These are phyloP conservation scores for Rhinoraja longicauda DNA, from an alignment of 2,797 vertebrate species.

Conservation along the genomic window DNA sequence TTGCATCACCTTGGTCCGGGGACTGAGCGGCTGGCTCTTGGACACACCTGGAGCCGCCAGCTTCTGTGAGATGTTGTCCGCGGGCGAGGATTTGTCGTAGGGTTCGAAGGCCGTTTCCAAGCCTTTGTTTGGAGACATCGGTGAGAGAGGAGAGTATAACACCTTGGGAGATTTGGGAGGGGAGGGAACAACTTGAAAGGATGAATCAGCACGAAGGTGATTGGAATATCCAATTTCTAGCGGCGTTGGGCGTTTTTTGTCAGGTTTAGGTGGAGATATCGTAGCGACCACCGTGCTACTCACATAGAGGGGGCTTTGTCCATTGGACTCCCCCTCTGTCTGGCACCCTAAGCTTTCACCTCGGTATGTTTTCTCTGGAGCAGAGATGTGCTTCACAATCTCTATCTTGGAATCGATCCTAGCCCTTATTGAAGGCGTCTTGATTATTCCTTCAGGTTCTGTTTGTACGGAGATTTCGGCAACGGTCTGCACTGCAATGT, in stretches of 20 bases:
- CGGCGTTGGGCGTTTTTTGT: constrained; percentile 79
- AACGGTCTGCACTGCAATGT: constrained; percentile 93
- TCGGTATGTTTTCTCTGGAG: constrained; percentile 84
- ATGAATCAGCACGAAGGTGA: constrained; percentile 77
- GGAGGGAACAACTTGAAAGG: constrained; percentile 67
- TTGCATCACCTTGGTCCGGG: constrained; percentile 83
- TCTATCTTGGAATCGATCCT: constrained; percentile 86
- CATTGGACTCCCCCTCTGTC: constrained; percentile 85
- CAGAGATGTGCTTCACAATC: constrained; percentile 91
- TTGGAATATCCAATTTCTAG: constrained; percentile 83
- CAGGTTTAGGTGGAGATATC: constrained; percentile 69
- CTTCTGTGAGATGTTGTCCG: constrained; percentile 72
- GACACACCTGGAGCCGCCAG: constrained; percentile 77
- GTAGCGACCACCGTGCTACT: constrained; percentile 44
- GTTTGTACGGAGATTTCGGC: constrained; percentile 98
- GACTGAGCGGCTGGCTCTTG: constrained; percentile 76
- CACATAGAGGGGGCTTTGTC: constrained; percentile 60
- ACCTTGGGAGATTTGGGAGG: constrained; percentile 86
- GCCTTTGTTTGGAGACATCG: constrained; percentile 81
- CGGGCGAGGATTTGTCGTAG: constrained; percentile 85
- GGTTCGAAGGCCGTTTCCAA: constrained; percentile 75
- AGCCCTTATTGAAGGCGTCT: constrained; percentile 75
- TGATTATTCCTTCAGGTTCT: constrained; percentile 86
- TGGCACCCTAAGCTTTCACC: constrained; percentile 91
- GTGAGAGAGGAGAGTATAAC: constrained; percentile 83